These are phyloP conservation scores for Pipa parva DNA, from an alignment of 2,113 vertebrate genomes.

Conservation along the genomic window DNA sequence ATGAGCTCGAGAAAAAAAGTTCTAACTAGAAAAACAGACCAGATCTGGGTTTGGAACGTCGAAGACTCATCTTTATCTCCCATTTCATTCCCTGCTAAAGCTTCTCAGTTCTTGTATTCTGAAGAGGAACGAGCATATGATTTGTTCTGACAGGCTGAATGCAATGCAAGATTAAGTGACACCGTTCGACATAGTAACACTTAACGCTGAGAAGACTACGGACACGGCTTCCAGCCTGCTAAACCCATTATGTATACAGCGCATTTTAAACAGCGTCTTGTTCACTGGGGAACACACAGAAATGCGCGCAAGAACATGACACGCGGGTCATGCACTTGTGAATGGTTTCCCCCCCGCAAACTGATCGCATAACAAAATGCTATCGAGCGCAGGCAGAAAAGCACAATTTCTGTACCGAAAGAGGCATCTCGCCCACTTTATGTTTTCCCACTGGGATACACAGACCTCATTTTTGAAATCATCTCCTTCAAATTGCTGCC, in stretches of 20 bases:
- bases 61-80: no score
- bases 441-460: slow-evolving; percentile 37
- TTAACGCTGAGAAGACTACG: slow-evolving; percentile 16
- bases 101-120: slow-evolving; percentile 46
- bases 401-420: slow-evolving; percentile 16
- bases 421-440: slow-evolving; percentile 15
- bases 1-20: no score
- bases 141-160: slow-evolving; percentile 51
- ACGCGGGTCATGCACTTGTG: slow-evolving; percentile 19
- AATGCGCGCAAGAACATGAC: background rate
- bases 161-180: slow-evolving; percentile 44
- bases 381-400: slow-evolving; percentile 22
- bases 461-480: slow-evolving; percentile 37
- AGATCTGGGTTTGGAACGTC: no score
- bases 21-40: no score
- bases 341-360: background rate
- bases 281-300: slow-evolving; percentile 13
- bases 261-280: background rate
- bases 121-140: slow-evolving; percentile 41
- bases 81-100: background rate
- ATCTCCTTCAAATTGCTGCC: slow-evolving; percentile 43
- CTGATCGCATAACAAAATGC: fast-evolving
- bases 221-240: slow-evolving; percentile 20
- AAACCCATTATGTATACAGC: slow-evolving; percentile 9
- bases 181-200: slow-evolving; percentile 10